Evolutionary conservation across 1,140 invertebrate genomes (phyloP).

Genomic region (Cydia strobilella): DNA sequence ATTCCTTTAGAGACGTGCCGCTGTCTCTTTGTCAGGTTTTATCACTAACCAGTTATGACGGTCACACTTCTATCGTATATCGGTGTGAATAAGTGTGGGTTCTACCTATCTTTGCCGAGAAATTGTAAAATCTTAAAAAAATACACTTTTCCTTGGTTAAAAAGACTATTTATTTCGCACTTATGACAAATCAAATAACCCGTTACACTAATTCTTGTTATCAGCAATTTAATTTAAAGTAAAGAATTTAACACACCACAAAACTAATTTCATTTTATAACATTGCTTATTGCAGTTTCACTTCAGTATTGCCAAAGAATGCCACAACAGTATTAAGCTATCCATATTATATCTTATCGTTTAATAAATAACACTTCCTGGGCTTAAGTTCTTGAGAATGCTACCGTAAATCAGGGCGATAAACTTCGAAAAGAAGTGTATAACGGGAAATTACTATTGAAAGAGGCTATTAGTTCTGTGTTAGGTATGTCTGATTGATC

Average conservation of each 20-base stretch:
- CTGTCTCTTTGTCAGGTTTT: background rate
- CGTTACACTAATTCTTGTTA: too few species aligned
- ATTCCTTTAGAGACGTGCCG: background rate
- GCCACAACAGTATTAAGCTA: background rate
- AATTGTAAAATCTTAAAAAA: too few species aligned
- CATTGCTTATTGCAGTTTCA: background rate
- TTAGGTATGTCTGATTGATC: too few species aligned
- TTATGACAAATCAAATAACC: too few species aligned
- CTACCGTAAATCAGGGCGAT: background rate
- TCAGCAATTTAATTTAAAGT: background rate
- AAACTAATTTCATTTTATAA: background rate
- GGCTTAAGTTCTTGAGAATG: conserved; percentile 14
- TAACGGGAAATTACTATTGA: background rate
- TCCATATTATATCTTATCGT: conserved; percentile 9
- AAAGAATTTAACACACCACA: background rate
- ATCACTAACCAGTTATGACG: background rate
- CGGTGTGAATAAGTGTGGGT: background rate
- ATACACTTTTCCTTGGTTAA: too few species aligned
- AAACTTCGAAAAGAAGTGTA: background rate
- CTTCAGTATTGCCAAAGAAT: background rate
- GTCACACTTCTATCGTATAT: background rate
- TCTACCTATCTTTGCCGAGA: background rate
- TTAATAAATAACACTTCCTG: background rate
- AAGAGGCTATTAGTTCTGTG: too few species aligned
- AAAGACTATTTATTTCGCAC: too few species aligned